These are phyloP conservation scores for Cremastinae sp. DNA, from an alignment of 2,888 invertebrate genomes.

Conservation along the genomic window DNA sequence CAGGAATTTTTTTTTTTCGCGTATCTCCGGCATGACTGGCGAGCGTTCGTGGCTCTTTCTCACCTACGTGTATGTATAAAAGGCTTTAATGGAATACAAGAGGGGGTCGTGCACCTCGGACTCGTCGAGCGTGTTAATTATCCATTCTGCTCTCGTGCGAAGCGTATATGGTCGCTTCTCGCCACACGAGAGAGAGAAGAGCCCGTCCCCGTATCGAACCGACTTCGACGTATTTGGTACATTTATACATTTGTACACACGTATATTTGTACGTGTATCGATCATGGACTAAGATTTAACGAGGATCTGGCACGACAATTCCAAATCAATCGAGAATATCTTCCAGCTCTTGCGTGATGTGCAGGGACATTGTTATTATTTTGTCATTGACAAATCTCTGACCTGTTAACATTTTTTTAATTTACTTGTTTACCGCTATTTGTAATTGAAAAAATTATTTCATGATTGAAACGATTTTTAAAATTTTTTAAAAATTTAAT, in stretches of 20 bases:
- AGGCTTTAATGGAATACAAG: neutral
- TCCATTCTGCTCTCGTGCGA: conserved; percentile 49
- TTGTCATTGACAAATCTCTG: conserved; percentile 20
- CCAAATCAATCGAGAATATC: conserved; percentile 40
- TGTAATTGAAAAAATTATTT: too few relatives aligned
- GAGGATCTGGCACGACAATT: conserved; percentile 50
- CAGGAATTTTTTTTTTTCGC: conserved; percentile 6
- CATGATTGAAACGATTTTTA: too few relatives aligned
- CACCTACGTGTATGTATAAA: conserved; percentile 27
- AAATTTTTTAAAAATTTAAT: too few relatives aligned
- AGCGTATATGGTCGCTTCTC: conserved; percentile 29
- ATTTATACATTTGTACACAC: conserved; percentile 18
- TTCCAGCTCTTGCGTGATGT: conserved; percentile 15
- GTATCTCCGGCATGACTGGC: conserved; percentile 5
- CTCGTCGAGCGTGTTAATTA: conserved; percentile 58
- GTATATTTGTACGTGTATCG: conserved; percentile 23
- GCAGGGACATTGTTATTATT: conserved; percentile 37
- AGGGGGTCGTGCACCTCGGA: conserved; percentile 55
- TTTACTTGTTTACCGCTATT: too few relatives aligned
- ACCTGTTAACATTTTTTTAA: too few relatives aligned
- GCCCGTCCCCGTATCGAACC: conserved; percentile 26
- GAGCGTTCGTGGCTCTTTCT: conserved; percentile 14
- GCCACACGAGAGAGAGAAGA: conserved; percentile 34
- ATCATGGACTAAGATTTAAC: conserved; percentile 44
- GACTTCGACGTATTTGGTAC: conserved; percentile 44